These are phyloP conservation scores for Manacus vitellinus DNA, from an alignment of 2,113 vertebrate species.

Conservation along the genomic window DNA sequence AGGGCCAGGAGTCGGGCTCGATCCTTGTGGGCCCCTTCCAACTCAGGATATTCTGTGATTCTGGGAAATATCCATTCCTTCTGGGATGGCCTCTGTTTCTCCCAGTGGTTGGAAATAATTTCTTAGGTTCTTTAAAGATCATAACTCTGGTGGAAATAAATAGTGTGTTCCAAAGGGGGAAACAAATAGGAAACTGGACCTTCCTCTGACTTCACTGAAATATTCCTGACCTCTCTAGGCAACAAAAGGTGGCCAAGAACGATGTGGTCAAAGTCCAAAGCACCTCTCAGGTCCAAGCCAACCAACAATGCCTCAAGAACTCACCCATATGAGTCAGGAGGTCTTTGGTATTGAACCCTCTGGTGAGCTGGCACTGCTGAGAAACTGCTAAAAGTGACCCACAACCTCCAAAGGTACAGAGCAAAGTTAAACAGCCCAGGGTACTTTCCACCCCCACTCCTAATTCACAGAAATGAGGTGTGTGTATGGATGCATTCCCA, in stretches of 20 bases:
- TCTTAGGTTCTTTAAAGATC: background rate
- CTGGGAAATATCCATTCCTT: background rate
- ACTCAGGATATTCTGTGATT: background rate
- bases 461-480: background rate
- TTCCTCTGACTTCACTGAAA: background rate
- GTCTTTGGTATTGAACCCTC: background rate
- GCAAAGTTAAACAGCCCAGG: background rate
- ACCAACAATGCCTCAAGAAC: background rate
- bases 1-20: background rate
- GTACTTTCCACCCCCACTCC: background rate
- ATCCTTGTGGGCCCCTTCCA: background rate
- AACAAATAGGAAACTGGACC: background rate
- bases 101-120: background rate
- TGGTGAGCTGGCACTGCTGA: background rate
- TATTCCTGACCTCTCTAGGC: background rate
- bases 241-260: background rate
- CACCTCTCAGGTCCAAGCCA: background rate
- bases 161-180: background rate
- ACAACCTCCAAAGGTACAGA: background rate
- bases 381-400: background rate
- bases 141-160: background rate
- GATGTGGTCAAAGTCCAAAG: background rate
- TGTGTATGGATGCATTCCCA: background rate
- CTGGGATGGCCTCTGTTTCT: background rate
- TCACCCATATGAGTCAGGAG: rapidly evolving